phyloP scores from a whole-genome alignment of 2,888 invertebrate genomes.

The Drosophila pullipes region DNA sequence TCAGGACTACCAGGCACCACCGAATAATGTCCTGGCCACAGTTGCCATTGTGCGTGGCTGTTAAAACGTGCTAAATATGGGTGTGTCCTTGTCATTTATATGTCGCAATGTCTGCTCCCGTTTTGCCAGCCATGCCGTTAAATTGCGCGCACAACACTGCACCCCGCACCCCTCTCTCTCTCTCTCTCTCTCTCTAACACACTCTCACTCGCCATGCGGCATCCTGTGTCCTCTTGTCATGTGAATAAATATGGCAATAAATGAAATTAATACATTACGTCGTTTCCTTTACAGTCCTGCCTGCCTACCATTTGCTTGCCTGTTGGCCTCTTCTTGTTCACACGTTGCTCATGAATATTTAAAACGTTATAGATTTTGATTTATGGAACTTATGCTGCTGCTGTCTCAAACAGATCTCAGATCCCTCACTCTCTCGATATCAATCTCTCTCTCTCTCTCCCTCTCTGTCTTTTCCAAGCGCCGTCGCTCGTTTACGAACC shows the following conservation, averaged over 20 bases:
- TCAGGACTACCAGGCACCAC: constrained; percentile 25
- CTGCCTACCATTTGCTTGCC: constrained; percentile 23
- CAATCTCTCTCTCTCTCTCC: neutral
- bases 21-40: constrained; percentile 58
- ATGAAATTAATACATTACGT: constrained; percentile 81
- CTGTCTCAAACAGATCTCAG: constrained; percentile 19
- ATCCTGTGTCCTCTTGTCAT: constrained; percentile 40
- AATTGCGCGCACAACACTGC: constrained; percentile 30
- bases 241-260: constrained; percentile 80
- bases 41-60: constrained; percentile 74
- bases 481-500: constrained; percentile 33
- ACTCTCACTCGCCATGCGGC: neutral
- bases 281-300: constrained; percentile 25
- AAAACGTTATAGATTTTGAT: constrained; percentile 67
- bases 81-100: constrained; percentile 84
- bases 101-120: constrained; percentile 73
- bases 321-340: constrained; percentile 54
- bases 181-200: neutral
- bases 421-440: constrained; percentile 7
- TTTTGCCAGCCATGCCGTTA: constrained; percentile 43
- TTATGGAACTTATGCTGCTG: constrained; percentile 53
- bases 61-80: constrained; percentile 84
- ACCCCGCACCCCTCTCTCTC: neutral
- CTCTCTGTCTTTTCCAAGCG: constrained; percentile 33
- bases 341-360: constrained; percentile 79